A percentile compares a stretch with the other conserved stretches of the same genome.
These are phyloP conservation scores for Notolabrus celidotus DNA, from an alignment of 2,797 vertebrate genomes.

Conservation along the genomic window DNA sequence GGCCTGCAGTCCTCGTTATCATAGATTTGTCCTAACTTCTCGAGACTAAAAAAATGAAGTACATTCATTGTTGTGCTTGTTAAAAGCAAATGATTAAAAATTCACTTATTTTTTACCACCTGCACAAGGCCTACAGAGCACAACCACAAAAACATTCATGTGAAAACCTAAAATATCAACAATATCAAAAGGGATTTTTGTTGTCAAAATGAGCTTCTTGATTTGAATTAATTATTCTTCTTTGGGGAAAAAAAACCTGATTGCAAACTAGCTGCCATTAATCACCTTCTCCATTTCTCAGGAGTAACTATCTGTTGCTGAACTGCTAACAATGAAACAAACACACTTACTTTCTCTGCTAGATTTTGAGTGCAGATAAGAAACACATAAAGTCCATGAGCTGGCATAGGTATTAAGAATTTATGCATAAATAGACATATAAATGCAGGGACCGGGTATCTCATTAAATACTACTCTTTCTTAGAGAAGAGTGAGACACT, in stretches of 20 bases:
- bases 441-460: not conserved
- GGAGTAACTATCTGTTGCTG: constrained; percentile 24
- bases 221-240: not conserved
- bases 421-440: not conserved
- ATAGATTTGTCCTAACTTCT: too few relatives aligned
- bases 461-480: not conserved
- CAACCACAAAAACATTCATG: too few relatives aligned
- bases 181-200: too few relatives aligned
- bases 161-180: too few relatives aligned
- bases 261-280: too few relatives aligned
- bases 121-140: too few relatives aligned
- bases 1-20: too few relatives aligned
- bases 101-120: too few relatives aligned
- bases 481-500: not conserved
- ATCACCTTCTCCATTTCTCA: not conserved
- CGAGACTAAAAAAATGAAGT: too few relatives aligned
- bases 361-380: not conserved
- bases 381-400: not conserved
- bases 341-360: constrained; percentile 5
- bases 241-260: not conserved
- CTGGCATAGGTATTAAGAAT: not conserved
- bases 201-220: too few relatives aligned
- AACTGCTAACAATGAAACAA: constrained; percentile 12
- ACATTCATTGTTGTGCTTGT: too few relatives aligned
- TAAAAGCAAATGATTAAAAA: too few relatives aligned